These are phyloP conservation scores for Thumatha senex DNA, from an alignment of 2,888 invertebrate genomes.

Conservation along the genomic window DNA sequence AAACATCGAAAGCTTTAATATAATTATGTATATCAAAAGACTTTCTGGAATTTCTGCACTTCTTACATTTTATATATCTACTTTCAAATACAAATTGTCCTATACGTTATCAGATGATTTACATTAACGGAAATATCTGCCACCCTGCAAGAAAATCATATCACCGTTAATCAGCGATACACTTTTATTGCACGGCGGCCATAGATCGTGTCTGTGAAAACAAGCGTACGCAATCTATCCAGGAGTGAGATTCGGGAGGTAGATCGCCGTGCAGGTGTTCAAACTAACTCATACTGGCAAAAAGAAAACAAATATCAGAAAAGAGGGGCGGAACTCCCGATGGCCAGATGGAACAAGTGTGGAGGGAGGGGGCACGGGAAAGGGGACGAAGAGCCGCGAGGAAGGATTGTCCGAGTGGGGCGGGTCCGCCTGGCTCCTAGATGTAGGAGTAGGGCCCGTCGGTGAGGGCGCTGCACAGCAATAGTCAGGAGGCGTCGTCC, in stretches of 20 bases:
- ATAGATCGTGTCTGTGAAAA: constrained; percentile 20
- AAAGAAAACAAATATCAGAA: constrained; percentile 36
- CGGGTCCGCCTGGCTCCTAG: constrained; percentile 73
- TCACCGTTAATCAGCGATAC: constrained; percentile 11
- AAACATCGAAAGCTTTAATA: constrained; percentile 38
- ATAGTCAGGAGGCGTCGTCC: constrained; percentile 98
- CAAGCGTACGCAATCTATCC: constrained; percentile 26
- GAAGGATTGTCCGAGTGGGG: constrained; percentile 54
- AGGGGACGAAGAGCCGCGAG: constrained; percentile 13
- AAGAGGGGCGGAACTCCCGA: background rate
- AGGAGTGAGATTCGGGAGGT: constrained; percentile 42
- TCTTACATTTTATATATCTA: constrained; percentile 18
- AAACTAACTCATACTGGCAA: constrained; percentile 37
- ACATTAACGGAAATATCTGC: too few relatives aligned
- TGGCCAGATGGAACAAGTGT: too few relatives aligned
- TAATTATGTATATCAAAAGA: constrained; percentile 13
- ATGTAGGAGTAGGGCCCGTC: constrained; percentile 98
- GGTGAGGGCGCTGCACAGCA: constrained; percentile 99
- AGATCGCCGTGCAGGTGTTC: constrained; percentile 45
- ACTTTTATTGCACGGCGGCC: constrained; percentile 10
- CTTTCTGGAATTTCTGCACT: constrained; percentile 26
- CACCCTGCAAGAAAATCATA: too few relatives aligned
- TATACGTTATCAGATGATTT: constrained; percentile 3
- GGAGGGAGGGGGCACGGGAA: background rate
- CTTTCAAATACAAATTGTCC: constrained; percentile 17